A percentile compares a stretch with the other conserved stretches of the same genome.
Evolutionary conservation across 2,797 vertebrate genomes (phyloP).

Genomic region (Spizella passerina): DNA sequence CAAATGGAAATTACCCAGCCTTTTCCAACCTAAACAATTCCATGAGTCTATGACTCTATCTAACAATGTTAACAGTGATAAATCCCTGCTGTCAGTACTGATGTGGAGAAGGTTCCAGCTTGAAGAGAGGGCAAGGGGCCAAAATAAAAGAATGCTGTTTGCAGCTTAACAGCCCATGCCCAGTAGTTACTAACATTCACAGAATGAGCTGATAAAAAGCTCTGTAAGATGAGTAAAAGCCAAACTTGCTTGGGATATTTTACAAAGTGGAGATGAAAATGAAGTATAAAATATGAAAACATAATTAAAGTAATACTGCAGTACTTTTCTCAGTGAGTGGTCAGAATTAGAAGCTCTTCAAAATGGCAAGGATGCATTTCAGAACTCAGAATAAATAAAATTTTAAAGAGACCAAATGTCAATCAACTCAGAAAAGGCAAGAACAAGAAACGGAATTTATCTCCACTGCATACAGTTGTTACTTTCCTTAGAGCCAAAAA

Average conservation of each 20-base stretch:
- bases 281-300: conserved; percentile 39
- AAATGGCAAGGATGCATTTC: conserved; percentile 36
- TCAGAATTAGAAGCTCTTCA: conserved; percentile 47
- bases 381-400: conserved; percentile 36
- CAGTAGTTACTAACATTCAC: not conserved
- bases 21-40: not conserved
- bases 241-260: conserved; percentile 3
- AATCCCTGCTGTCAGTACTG: not conserved
- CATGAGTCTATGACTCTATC: not conserved
- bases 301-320: conserved; percentile 54
- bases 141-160: not conserved
- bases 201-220: conserved; percentile 28
- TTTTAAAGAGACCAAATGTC: not conserved
- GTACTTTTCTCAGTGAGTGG: conserved; percentile 46
- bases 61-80: not conserved
- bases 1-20: conserved; percentile 5
- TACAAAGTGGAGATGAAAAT: conserved; percentile 43
- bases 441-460: not conserved
- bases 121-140: not conserved
- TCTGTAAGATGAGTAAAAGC: conserved; percentile 43
- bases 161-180: not conserved
- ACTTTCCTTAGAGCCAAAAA: not conserved
- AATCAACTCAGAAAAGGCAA: not conserved
- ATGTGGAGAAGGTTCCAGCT: not conserved
- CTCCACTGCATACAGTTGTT: not conserved